Base-by-base conservation (phyloP, 2,113 vertebrate genomes). In the Aix galericulata region DNA sequence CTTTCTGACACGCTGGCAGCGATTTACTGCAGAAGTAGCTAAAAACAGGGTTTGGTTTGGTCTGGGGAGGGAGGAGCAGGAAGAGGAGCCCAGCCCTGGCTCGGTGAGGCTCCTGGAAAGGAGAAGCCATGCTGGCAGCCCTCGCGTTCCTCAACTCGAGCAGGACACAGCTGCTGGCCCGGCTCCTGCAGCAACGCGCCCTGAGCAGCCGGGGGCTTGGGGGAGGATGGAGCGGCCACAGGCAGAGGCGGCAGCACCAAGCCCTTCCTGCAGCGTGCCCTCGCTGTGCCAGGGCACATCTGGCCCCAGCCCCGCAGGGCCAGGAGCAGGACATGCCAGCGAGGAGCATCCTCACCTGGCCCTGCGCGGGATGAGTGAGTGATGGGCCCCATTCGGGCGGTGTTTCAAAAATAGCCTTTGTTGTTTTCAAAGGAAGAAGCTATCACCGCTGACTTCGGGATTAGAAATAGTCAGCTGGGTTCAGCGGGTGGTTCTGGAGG, bases 361-460 rank as follows among this genome's bases (percentile, higher is more conserved):
- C 16, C 22, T 2, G 1, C 1, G 29, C 5, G 0, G 78, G 42
- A 71, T 2, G 62, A 76, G 25, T 2, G 0, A 88, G 29, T 38
- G 48, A 75, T 20, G 48, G 40, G 17, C 34, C 7, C 27, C 13
- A 9, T 27, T 16, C 38, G 21, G 29, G 68, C 2, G 1, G 9
- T 66, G 31, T 21, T 73, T 74, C 27, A 27, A 64, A 95, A 85
- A 76, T 2, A 62, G 17, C 46, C 3, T 16, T 27, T 29, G 34
- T 44, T 13, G 4, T 3, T 32, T 78, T 42, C 23, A 46, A 59
- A 87, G 52, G 31, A 75, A 72, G 29, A 85, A 40, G 17, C 52
- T 59, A 53, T 44, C 38, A n/a, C 46, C 60, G n/a, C 29, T 26
- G 40, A 59, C 42, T 50, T 59, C 5, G 25, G 74, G 20, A 36